Conservation (phyloP, 2,888 invertebrate species). For the Pammene fasciana region DNA sequence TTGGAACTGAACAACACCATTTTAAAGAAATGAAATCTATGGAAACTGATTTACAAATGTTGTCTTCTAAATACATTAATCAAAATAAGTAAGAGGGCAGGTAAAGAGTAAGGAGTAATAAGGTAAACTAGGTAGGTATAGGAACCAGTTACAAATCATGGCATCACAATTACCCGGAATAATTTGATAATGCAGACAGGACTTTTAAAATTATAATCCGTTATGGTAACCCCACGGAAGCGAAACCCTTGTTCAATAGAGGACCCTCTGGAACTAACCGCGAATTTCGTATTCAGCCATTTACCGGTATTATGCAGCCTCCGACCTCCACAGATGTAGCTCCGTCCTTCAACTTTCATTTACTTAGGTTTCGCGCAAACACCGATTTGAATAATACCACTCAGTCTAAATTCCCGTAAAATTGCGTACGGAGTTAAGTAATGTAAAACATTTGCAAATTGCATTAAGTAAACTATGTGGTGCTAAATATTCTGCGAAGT, state of each 20-base stretch:
- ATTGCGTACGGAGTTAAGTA: constrained; percentile 63
- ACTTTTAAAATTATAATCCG: background rate
- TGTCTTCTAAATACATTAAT: no score
- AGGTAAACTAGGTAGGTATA: no score
- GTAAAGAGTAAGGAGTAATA: no score
- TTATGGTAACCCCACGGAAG: constrained; percentile 42
- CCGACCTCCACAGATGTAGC: constrained; percentile 46
- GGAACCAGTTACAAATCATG: no score
- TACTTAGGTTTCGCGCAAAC: constrained; percentile 64
- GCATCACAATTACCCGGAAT: no score
- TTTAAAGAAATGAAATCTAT: no score
- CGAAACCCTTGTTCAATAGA: constrained; percentile 53
- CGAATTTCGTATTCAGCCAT: constrained; percentile 56
- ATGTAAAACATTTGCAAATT: constrained; percentile 67
- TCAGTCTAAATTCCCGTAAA: constrained; percentile 61
- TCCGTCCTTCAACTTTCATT: constrained; percentile 59
- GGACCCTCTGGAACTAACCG: constrained; percentile 49
- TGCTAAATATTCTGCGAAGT: constrained; percentile 52
- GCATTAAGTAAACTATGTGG: constrained; percentile 66
- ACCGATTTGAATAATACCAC: constrained; percentile 65
- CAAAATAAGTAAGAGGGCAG: no score
- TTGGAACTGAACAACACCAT: no score
- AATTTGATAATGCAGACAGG: no score
- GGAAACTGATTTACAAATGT: no score
- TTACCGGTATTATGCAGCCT: constrained; percentile 50